Conservation (phyloP, 2,888 invertebrate species). For the Pammene fasciana region DNA sequence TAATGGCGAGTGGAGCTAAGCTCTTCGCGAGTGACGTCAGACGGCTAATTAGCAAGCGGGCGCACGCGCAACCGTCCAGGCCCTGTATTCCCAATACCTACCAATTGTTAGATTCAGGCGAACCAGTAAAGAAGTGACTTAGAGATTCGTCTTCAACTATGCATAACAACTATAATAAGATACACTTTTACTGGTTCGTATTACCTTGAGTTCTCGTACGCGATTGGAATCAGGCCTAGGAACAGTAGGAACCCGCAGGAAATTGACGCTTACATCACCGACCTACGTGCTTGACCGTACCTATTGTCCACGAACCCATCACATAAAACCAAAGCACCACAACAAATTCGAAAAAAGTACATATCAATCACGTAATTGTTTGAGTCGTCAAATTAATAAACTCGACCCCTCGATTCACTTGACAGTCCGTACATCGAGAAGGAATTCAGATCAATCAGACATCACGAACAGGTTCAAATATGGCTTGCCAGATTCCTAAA, state of each 20-base stretch:
- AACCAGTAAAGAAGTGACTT: background rate
- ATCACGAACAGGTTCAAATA: too few species aligned
- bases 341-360: conserved; percentile 17
- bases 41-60: conserved; percentile 74
- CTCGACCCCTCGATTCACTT: too few species aligned
- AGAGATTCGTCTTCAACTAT: background rate
- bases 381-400: too few species aligned
- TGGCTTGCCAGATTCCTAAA: too few species aligned
- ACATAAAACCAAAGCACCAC: conserved; percentile 20
- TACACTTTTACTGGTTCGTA: background rate
- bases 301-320: conserved; percentile 57
- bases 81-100: background rate
- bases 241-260: conserved; percentile 71
- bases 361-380: conserved; percentile 3
- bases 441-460: too few species aligned
- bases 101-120: background rate
- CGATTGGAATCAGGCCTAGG: conserved; percentile 46
- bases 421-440: background rate
- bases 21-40: conserved; percentile 76
- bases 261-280: conserved; percentile 77
- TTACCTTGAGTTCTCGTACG: too few species aligned
- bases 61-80: conserved; percentile 57
- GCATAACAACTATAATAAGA: background rate
- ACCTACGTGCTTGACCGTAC: conserved; percentile 60
- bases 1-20: conserved; percentile 69